Percentiles rank a stretch among this genome's conserved stretches.
These are phyloP conservation scores for Nomada lathburiana DNA, from an alignment of 2,888 invertebrate species.

Conservation along the genomic window DNA sequence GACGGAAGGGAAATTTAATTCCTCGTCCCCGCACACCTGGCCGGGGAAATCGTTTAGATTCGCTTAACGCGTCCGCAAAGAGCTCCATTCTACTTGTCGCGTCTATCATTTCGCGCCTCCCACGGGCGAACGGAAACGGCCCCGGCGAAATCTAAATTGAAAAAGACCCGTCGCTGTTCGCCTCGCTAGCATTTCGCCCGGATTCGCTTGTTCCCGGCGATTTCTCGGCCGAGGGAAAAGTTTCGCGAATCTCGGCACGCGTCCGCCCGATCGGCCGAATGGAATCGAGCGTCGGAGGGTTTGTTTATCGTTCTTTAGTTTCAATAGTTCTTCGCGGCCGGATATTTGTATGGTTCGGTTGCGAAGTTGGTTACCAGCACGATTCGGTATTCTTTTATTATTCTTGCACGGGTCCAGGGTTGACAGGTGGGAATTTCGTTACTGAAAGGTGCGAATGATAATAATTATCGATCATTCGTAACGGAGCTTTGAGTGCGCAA, in stretches of 20 bases:
- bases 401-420: no score
- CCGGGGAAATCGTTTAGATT: constrained; percentile 20
- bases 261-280: not conserved
- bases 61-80: constrained; percentile 43
- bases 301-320: no score
- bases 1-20: constrained; percentile 37
- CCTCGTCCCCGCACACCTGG: not conserved
- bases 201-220: constrained; percentile 23
- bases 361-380: no score
- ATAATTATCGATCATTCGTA: no score
- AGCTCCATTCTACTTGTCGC: constrained; percentile 47
- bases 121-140: not conserved
- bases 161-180: constrained; percentile 2
- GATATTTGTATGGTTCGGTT: no score
- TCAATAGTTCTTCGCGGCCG: no score
- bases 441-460: no score
- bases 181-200: constrained; percentile 4
- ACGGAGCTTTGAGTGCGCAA: no score
- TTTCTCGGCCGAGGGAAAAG: not conserved
- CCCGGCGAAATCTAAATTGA: constrained; percentile 39
- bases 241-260: not conserved
- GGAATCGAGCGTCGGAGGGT: no score
- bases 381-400: no score
- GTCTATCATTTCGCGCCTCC: constrained; percentile 42
- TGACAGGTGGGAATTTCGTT: no score